These are phyloP conservation scores for Araneus ventricosus DNA, from an alignment of 1,140 invertebrate genomes.

Conservation along the genomic window DNA sequence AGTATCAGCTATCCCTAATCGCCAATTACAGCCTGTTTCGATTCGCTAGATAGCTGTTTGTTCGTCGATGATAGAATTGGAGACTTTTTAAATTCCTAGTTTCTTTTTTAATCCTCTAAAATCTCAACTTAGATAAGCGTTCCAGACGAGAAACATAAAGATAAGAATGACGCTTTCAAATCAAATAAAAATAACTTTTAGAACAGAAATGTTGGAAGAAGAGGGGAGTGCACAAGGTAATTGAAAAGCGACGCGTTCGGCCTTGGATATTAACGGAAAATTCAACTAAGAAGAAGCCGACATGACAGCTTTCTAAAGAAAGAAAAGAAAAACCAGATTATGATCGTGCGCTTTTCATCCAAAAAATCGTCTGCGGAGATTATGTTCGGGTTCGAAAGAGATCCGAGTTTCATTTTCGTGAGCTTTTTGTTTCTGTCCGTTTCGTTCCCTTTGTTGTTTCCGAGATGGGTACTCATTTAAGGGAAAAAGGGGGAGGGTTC, in stretches of 20 bases:
- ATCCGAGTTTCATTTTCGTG: conserved; percentile 64
- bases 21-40: neutral
- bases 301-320: neutral
- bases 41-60: neutral
- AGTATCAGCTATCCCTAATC: neutral
- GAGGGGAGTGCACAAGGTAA: neutral
- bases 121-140: conserved; percentile 25
- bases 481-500: conserved; percentile 13
- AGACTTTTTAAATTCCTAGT: neutral
- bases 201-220: neutral
- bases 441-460: conserved; percentile 51
- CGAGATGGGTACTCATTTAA: conserved; percentile 44
- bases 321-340: conserved; percentile 14
- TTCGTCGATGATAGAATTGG: neutral
- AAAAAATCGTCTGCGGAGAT: conserved; percentile 20
- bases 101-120: neutral
- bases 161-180: neutral
- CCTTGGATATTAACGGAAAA: conserved; percentile 33
- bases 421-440: conserved; percentile 67
- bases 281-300: neutral
- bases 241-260: neutral
- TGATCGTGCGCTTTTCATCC: conserved; percentile 23
- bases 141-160: neutral
- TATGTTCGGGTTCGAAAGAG: neutral
- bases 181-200: neutral